Evolutionary conservation across 2,888 invertebrate species (phyloP), one percentile per base, ranked within the genome.

Genomic region (Ochropleura leucogaster): DNA sequence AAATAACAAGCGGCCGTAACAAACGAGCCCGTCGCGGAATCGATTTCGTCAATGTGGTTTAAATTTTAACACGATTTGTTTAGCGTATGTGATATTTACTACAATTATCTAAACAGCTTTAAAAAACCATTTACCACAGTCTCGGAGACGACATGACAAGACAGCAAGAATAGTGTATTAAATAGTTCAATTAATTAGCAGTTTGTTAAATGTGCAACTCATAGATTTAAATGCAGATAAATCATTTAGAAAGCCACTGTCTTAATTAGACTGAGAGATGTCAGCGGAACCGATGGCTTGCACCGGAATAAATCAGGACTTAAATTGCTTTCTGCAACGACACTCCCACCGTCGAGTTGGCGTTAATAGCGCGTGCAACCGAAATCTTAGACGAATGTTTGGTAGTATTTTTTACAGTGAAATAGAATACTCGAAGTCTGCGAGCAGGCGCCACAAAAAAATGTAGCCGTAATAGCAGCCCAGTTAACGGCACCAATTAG

Each of bases 311-410:
- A 95, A 96, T 96, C 95, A 95, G 91, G 90, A 92, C 90, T 91
- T 92, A 94, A 95, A 95, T 95, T 94, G 95, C 95, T 95, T 95
- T 95, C 95, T 92, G 92, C 95, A 93, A 93, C 92, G 95, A 93
- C 94, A 95, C 95, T 93, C 95, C 96, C 94, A 95, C 91, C 92
- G 94, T 91, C 93, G 93, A 94, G 90, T 93, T 92, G 92, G 93
- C 93, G 95, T 95, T 95, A 96, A 96, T 96, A 94, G 95, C 95
- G 95, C 96, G 95, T 96, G 95, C 94, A 96, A 92, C 93, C 93
- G 94, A 94, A 94, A 95, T 93, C 89, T 93, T 93, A 94, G 93
- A 93, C 93, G 92, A 92, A 92, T 94, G 92, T 93, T 94, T 92
- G 88, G 90, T 89, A 92, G 89, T 89, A 89, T 93, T 95, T 95